These are phyloP conservation scores for Eriocheir sinensis DNA, from an alignment of 1,140 invertebrate species.

Conservation along the genomic window DNA sequence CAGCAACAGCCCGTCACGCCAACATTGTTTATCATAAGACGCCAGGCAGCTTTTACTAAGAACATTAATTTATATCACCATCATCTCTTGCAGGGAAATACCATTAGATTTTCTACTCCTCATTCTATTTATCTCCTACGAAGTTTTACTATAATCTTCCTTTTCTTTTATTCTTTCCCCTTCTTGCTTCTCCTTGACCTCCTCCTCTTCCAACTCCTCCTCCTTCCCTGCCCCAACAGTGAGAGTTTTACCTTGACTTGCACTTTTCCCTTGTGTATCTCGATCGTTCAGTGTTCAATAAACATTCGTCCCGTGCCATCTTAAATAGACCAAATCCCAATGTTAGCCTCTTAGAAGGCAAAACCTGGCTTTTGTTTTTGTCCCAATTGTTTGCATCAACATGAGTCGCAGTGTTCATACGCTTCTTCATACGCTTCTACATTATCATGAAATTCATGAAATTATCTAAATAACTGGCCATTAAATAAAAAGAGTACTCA, in stretches of 20 bases:
- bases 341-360: conserved; percentile 19
- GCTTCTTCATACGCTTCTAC: conserved; percentile 9
- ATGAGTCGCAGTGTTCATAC: not conserved
- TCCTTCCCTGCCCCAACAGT: not conserved
- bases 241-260: not conserved
- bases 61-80: no score
- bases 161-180: not conserved
- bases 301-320: not conserved
- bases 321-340: conserved; percentile 20
- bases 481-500: no score
- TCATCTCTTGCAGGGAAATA: not conserved
- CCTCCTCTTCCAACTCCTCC: not conserved
- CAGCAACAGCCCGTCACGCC: not conserved
- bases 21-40: not conserved
- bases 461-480: no score
- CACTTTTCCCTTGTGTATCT: not conserved
- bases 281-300: conserved; percentile 44
- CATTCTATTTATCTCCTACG: no score
- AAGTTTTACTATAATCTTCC: no score
- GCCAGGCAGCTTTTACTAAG: not conserved
- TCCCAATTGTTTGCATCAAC: conserved; percentile 4
- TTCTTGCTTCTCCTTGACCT: not conserved
- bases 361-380: conserved; percentile 4
- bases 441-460: not conserved
- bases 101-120: not conserved